A percentile compares a stretch with the other conserved stretches of the same genome.
Evolutionary conservation across 2,113 vertebrate species (phyloP).

Genomic region (Actenoides hombroni): DNA sequence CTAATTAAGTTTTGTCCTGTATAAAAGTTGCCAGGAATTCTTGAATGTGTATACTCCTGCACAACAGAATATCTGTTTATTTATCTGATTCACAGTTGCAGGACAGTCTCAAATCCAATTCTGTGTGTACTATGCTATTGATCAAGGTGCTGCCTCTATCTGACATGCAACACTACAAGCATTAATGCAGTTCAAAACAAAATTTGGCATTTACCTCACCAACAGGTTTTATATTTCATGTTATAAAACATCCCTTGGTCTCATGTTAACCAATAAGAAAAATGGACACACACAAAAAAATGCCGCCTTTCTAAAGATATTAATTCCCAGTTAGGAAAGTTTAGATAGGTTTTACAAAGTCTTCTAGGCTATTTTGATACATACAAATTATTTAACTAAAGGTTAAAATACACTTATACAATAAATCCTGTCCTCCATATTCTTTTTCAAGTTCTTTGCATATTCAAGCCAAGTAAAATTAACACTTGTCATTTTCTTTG

Average conservation of each 20-base stretch:
- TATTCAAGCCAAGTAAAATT: slow-evolving; percentile 77
- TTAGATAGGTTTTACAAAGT: slow-evolving; percentile 72
- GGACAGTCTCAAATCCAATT: slow-evolving; percentile 45
- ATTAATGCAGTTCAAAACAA: slow-evolving; percentile 40
- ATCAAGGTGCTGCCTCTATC: slow-evolving; percentile 53
- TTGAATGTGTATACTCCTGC: slow-evolving; percentile 10
- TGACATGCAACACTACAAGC: slow-evolving; percentile 42
- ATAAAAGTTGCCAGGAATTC: slow-evolving; percentile 25
- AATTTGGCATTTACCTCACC: slow-evolving; percentile 51
- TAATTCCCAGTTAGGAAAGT: slow-evolving; percentile 61
- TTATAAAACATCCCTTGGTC: slow-evolving; percentile 58
- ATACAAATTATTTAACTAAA: slow-evolving; percentile 86
- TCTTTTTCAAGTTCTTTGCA: slow-evolving; percentile 71
- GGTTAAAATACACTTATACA: slow-evolving; percentile 89
- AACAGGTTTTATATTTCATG: slow-evolving; percentile 1
- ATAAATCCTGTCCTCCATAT: slow-evolving; percentile 73
- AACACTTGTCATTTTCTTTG: slow-evolving; percentile 73
- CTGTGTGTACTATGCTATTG: slow-evolving; percentile 38
- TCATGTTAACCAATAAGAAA: slow-evolving; percentile 54
- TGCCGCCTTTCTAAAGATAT: slow-evolving; percentile 46
- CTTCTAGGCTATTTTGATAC: slow-evolving; percentile 81
- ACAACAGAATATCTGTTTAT: slow-evolving; percentile 24
- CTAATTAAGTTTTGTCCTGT: slow-evolving; percentile 43
- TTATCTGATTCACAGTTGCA: slow-evolving; percentile 38
- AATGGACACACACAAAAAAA: slow-evolving; percentile 45